Conservation (phyloP, 2,888 invertebrate genomes). For the Lasioglossum morio region DNA sequence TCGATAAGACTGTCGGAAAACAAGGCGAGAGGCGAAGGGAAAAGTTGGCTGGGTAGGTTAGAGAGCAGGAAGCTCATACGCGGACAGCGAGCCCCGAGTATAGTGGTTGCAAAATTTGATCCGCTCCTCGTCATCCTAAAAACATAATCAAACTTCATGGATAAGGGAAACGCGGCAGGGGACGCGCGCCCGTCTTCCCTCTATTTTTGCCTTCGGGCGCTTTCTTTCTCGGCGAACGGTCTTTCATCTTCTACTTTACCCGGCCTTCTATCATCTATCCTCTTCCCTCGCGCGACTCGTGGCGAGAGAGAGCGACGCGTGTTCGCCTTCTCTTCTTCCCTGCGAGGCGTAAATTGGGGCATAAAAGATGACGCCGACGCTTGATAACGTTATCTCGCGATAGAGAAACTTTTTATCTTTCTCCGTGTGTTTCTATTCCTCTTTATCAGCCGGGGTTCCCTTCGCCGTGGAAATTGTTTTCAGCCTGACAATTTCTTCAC, state of each 20-base stretch:
- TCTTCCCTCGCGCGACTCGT: conserved; percentile 29
- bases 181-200: conserved; percentile 37
- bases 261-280: conserved; percentile 7
- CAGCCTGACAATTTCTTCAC: conserved; percentile 35
- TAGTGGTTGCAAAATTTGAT: conserved; percentile 74
- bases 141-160: conserved; percentile 77
- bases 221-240: conserved; percentile 65
- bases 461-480: conserved; percentile 63
- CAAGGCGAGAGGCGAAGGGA: not conserved
- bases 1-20: conserved; percentile 45
- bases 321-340: conserved; percentile 31
- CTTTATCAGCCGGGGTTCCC: conserved; percentile 45
- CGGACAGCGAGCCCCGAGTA: conserved; percentile 45
- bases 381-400: conserved; percentile 75
- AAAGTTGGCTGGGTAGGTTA: conserved; percentile 35
- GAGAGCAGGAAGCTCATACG: conserved; percentile 39
- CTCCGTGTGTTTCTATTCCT: conserved; percentile 54
- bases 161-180: conserved; percentile 50
- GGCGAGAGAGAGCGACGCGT: conserved; percentile 21
- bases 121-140: conserved; percentile 72
- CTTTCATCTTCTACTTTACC: conserved; percentile 71
- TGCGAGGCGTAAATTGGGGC: conserved; percentile 74
- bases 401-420: conserved; percentile 72
- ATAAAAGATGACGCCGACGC: conserved; percentile 73
- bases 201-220: conserved; percentile 64